phyloP scores from a whole-genome alignment of 2,113 vertebrate species.

The Columba livia region DNA sequence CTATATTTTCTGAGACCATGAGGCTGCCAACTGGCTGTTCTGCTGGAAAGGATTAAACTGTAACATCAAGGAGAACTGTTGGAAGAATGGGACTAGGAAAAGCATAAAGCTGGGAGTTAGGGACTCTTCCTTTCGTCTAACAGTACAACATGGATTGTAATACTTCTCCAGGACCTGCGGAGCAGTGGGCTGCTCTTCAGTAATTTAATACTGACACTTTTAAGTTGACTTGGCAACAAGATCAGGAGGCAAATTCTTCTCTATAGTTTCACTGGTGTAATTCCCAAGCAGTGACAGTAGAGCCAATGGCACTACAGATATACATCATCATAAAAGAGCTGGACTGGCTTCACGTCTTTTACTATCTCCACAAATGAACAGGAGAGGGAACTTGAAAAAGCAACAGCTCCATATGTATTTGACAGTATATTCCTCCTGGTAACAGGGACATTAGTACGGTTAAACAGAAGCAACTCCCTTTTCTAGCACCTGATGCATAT shows the following conservation, averaged over 20 bases:
- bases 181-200: neutral
- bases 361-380: neutral
- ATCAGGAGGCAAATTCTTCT: neutral
- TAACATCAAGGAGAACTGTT: slow-evolving; percentile 12
- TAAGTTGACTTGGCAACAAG: slow-evolving; percentile 22
- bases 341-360: neutral
- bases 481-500: neutral
- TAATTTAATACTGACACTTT: neutral
- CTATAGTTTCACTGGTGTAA: neutral
- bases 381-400: neutral
- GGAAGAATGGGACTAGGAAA: neutral
- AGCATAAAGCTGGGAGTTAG: slow-evolving; percentile 1
- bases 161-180: neutral
- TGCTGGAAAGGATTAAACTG: slow-evolving; percentile 46
- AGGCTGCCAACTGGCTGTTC: slow-evolving; percentile 57
- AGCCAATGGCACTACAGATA: neutral
- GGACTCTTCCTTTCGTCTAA: neutral
- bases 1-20: slow-evolving; percentile 27
- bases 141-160: neutral
- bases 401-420: neutral
- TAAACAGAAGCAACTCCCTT: neutral
- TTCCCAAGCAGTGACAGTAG: neutral
- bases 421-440: neutral
- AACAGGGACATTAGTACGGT: neutral
- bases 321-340: neutral